These are phyloP conservation scores for Haplochromis vanheusdeni DNA, from an alignment of 2,113 vertebrate genomes.

Conservation along the genomic window DNA sequence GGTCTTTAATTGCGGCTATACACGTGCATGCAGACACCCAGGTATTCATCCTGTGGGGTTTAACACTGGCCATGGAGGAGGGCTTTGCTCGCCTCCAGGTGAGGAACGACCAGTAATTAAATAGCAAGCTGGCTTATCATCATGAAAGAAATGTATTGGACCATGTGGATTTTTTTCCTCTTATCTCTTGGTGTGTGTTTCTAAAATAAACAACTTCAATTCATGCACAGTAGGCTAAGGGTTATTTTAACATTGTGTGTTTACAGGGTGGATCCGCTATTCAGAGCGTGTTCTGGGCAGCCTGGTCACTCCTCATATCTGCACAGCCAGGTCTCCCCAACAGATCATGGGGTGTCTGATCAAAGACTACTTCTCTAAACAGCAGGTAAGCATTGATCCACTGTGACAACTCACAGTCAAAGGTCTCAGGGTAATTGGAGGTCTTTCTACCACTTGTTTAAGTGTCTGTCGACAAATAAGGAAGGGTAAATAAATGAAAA, in stretches of 20 bases:
- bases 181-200: background rate
- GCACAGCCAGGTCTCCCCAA: constrained; percentile 90
- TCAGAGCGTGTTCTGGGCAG: constrained; percentile 87
- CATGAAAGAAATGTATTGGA: background rate
- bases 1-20: background rate
- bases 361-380: constrained; percentile 88
- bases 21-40: background rate
- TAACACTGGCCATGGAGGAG: background rate
- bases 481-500: background rate
- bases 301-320: constrained; percentile 87
- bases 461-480: background rate
- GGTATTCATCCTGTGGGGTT: background rate
- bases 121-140: background rate
- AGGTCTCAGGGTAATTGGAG: background rate
- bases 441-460: background rate
- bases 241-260: background rate
- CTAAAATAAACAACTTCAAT: background rate
- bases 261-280: constrained; percentile 90
- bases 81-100: background rate
- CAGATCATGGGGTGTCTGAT: constrained; percentile 95
- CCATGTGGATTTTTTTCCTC: background rate
- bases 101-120: background rate
- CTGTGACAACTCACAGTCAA: background rate
- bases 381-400: constrained; percentile 76
- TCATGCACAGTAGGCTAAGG: background rate